Evolutionary conservation across 2,113 vertebrate genomes (phyloP).

Genomic region (Chlorodrepanis virens): DNA sequence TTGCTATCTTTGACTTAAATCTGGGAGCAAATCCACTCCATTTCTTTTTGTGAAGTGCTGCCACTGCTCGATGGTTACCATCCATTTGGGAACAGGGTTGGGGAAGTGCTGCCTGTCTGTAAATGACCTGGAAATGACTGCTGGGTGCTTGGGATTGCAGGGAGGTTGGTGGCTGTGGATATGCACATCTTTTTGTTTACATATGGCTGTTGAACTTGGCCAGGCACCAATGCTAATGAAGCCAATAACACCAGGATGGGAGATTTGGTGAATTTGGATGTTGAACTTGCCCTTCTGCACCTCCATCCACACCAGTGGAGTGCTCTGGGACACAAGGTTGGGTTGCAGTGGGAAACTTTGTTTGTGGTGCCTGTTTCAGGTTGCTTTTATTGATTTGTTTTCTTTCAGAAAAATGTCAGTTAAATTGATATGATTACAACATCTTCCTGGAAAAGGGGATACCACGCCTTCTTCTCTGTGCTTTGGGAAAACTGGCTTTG

Average conservation of each 20-base stretch:
- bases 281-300: background rate
- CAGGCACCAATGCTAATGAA: background rate
- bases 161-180: background rate
- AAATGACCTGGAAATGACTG: background rate
- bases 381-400: background rate
- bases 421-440: background rate
- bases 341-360: background rate
- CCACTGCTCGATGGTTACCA: fast-evolving
- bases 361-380: background rate
- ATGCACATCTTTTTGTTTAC: background rate
- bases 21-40: background rate
- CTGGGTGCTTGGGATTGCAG: background rate
- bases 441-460: background rate
- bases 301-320: background rate
- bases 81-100: background rate
- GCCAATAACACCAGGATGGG: background rate
- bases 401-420: background rate
- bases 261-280: background rate
- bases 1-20: background rate
- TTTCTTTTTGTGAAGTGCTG: background rate
- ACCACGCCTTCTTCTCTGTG: background rate
- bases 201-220: background rate
- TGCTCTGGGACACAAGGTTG: background rate
- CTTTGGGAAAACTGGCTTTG: background rate
- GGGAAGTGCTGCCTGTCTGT: background rate